Evolutionary conservation across 2,113 vertebrate genomes (phyloP), one percentile per base, ranked within the genome.

Genomic region (Trematomus loennbergii): DNA sequence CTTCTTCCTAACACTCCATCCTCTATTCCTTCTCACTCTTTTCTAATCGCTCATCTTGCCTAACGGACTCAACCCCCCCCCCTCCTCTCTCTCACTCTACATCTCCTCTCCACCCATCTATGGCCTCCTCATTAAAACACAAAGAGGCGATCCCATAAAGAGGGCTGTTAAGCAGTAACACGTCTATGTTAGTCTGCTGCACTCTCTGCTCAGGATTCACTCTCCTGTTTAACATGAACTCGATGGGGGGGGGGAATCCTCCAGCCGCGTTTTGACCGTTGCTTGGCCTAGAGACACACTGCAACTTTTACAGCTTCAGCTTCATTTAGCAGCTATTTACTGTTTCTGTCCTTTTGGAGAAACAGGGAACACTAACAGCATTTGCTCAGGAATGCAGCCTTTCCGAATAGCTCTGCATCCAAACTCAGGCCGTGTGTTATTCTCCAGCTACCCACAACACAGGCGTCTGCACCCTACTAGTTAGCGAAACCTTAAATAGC

Each of bases 121-220:
- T 75, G 57, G 78, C 78, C 81, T 78, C 75, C 86, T 91, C 89
- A 88, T 91, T 92, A 91, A 90, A 91, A 79, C 83, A 84, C 80
- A 90, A 87, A 85, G 78, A 78, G 57, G 86, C 75, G 50, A 63
- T 77, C 66, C 72, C 79, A 86, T 88, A 83, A 91, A 89, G 79
- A 22, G 79, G 70, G 67, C 79, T 76, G 77, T 87, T 89, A 87
- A 83, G 82, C 85, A 84, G 77, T 75, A 88, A 86, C 86, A 77
- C 64, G 12, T 86, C 86, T 89, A 66, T 85, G 83, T 85, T 89
- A 75, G 88, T 78, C 86, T 77, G 80, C 82, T 54, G 67, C 74
- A 7, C 64, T 84, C 67, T 78, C 60, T 59, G 58, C 72, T 84
- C 73, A 12, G 70, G 82, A 81, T 60, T 17, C 33, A 2, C 73